These are phyloP conservation scores for Prorops nasuta DNA, from an alignment of 1,140 invertebrate genomes.

Conservation along the genomic window DNA sequence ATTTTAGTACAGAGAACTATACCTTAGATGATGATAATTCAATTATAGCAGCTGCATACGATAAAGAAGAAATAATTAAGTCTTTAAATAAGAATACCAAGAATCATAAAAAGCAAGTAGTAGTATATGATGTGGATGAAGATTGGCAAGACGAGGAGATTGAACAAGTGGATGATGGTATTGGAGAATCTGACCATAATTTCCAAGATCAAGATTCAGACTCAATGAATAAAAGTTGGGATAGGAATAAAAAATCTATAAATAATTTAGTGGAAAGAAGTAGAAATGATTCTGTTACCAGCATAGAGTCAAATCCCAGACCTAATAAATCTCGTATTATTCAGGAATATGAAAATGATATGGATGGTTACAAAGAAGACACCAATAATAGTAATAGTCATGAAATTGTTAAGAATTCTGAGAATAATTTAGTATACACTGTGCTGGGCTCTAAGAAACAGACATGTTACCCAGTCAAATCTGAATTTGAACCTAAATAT, in stretches of 20 bases:
- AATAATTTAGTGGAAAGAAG: slow-evolving; percentile 10
- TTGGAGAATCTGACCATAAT: slow-evolving; percentile 6
- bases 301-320: slow-evolving; percentile 4
- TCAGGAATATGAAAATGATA: slow-evolving; percentile 21
- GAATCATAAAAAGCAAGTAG: slow-evolving; percentile 23
- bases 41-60: neutral
- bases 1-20: slow-evolving; percentile 8
- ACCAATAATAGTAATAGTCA: slow-evolving; percentile 34
- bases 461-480: slow-evolving; percentile 17
- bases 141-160: slow-evolving; percentile 52
- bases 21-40: slow-evolving; percentile 16
- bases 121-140: slow-evolving; percentile 44
- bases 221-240: slow-evolving; percentile 6
- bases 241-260: slow-evolving; percentile 15
- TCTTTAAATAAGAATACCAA: slow-evolving; percentile 1
- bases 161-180: slow-evolving; percentile 28
- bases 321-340: slow-evolving; percentile 8
- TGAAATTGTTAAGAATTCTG: slow-evolving; percentile 46
- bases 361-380: slow-evolving; percentile 21
- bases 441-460: slow-evolving; percentile 51
- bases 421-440: slow-evolving; percentile 52
- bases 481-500: slow-evolving; percentile 25
- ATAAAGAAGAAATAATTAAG: neutral
- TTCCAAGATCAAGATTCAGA: slow-evolving; percentile 3
- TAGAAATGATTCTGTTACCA: slow-evolving; percentile 9